A percentile compares a stretch with the other conserved stretches of the same genome.
phyloP scores from a whole-genome alignment of 23 tunicate species.

The Diplosoma virens region DNA sequence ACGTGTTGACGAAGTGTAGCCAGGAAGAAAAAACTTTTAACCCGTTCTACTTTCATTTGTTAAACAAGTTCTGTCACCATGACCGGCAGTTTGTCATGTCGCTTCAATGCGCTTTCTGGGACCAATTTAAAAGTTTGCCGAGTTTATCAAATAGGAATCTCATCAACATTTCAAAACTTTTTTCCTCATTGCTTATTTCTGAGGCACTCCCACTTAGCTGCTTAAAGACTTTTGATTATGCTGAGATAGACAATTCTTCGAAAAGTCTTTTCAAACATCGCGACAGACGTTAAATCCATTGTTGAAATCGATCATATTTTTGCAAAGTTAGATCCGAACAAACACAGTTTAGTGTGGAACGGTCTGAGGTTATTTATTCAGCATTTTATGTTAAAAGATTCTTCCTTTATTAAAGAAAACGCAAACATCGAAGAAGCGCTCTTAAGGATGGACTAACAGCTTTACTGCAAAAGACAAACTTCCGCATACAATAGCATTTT shows the following conservation, averaged over 20 bases:
- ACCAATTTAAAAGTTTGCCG: constrained; percentile 44
- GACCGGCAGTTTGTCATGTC: constrained; percentile 64
- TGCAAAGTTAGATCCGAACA: constrained; percentile 15
- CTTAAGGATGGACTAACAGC: constrained; percentile 20
- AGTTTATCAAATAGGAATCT: constrained; percentile 21
- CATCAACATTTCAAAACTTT: constrained; percentile 37
- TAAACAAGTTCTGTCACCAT: constrained; percentile 73
- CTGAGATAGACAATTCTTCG: constrained; percentile 68
- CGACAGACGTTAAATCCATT: background rate
- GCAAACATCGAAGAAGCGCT: constrained; percentile 9
- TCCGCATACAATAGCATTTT: background rate
- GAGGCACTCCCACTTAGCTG: constrained; percentile 55
- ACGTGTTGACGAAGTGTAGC: constrained; percentile 78
- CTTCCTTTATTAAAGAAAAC: constrained; percentile 40
- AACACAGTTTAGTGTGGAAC: constrained; percentile 16
- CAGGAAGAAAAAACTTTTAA: constrained; percentile 59
- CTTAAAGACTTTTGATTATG: constrained; percentile 55
- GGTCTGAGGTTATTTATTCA: constrained; percentile 68
- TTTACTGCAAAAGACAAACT: constrained; percentile 13
- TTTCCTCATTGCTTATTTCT: constrained; percentile 41
- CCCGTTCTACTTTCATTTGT: constrained; percentile 63
- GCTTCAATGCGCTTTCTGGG: constrained; percentile 78
- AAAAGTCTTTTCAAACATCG: constrained; percentile 12
- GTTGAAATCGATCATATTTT: constrained; percentile 5
- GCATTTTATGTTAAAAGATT: constrained; percentile 68